A percentile compares a stretch with the other conserved stretches of the same genome.
phyloP scores from a whole-genome alignment of 2,797 vertebrate species.

The Sitta carolinensis region DNA sequence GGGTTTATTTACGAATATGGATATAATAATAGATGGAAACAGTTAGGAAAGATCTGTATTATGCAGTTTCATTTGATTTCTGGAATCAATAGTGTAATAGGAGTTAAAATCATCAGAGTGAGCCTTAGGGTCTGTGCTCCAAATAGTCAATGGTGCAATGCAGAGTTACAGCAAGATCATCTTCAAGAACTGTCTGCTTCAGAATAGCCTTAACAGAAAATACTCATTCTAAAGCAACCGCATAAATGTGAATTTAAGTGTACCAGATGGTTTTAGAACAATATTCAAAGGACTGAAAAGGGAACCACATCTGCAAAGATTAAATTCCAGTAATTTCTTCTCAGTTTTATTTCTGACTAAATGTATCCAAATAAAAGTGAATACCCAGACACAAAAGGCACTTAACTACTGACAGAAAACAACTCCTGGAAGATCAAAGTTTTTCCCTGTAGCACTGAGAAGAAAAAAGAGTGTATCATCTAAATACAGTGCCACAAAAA shows the following conservation, averaged over 20 bases:
- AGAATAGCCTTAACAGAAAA: background rate
- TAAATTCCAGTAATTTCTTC: background rate
- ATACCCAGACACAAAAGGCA: background rate
- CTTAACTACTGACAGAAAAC: background rate
- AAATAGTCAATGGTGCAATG: background rate
- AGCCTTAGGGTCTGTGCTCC: background rate
- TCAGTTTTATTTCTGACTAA: background rate
- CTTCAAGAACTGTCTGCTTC: background rate
- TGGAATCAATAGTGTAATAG: background rate
- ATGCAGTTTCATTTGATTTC: background rate
- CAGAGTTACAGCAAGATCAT: background rate
- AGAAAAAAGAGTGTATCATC: background rate
- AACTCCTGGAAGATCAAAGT: background rate
- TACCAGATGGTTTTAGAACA: background rate
- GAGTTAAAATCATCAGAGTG: background rate
- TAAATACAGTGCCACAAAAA: background rate
- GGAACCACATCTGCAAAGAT: background rate
- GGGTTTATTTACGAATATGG: constrained; percentile 8
- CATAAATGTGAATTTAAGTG: background rate
- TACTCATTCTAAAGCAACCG: background rate
- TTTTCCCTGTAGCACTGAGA: background rate
- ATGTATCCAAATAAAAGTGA: background rate
- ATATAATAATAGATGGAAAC: background rate
- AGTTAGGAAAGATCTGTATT: background rate
- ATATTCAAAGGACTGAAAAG: background rate